Conservation (phyloP, 2,888 invertebrate species). For the Ophion ventricosus region DNA sequence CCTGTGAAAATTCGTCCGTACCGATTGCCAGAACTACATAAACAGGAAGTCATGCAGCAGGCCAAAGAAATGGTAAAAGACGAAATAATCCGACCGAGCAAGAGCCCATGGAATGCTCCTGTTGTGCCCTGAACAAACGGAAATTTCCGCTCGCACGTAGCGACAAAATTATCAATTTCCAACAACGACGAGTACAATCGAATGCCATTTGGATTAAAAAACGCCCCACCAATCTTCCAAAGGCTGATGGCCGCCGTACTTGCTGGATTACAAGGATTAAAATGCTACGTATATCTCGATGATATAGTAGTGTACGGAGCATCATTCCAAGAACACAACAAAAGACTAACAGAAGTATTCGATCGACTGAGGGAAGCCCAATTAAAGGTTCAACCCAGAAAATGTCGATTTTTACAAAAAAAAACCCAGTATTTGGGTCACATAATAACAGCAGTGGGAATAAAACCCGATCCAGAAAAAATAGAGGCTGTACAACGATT, state of each 20-base stretch:
- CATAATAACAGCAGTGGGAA: constrained; percentile 19
- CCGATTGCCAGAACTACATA: constrained; percentile 61
- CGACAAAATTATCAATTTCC: no score
- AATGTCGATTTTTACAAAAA: constrained; percentile 21
- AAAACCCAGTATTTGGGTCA: constrained; percentile 23
- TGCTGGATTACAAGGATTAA: constrained; percentile 27
- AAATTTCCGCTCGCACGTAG: no score
- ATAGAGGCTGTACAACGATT: constrained; percentile 57
- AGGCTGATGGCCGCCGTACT: constrained; percentile 47
- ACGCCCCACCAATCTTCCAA: constrained; percentile 49
- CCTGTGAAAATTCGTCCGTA: constrained; percentile 65
- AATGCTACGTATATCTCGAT: constrained; percentile 52
- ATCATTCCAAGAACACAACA: constrained; percentile 29
- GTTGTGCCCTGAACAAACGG: no score
- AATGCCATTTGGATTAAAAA: constrained; percentile 25
- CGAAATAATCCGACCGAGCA: not conserved
- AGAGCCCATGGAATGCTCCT: constrained; percentile 52
- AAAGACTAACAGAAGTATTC: constrained; percentile 34
- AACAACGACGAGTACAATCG: no score
- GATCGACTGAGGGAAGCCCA: constrained; percentile 23
- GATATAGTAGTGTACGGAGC: constrained; percentile 45
- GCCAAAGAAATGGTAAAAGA: constrained; percentile 26
- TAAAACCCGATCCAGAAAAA: constrained; percentile 69
- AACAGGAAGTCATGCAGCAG: constrained; percentile 14
- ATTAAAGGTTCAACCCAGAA: constrained; percentile 34